Conservation (phyloP, 2,113 vertebrate species). For the Myotis lucifugus region DNA sequence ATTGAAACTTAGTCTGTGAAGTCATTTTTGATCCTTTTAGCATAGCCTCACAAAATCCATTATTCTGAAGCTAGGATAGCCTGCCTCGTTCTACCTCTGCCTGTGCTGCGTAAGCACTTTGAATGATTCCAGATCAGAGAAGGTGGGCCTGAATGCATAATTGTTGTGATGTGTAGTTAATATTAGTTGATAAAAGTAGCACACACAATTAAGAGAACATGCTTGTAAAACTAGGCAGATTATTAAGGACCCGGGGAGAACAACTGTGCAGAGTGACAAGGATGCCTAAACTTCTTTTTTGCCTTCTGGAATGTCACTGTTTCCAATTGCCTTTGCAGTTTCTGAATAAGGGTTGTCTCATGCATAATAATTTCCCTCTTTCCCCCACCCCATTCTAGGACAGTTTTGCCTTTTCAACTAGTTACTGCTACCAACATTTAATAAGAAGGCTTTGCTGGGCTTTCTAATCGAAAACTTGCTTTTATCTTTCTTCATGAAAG, state of each 20-base stretch:
- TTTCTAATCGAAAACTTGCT: conserved; percentile 92
- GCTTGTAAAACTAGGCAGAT: conserved; percentile 77
- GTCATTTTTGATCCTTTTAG: conserved; percentile 80
- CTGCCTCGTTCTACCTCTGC: conserved; percentile 60
- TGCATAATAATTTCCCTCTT: conserved; percentile 86
- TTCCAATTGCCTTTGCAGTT: conserved; percentile 80
- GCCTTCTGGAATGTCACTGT: conserved; percentile 75
- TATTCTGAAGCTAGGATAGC: conserved; percentile 71
- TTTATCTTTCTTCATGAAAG: conserved; percentile 93
- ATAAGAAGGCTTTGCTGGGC: conserved; percentile 89
- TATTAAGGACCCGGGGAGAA: conserved; percentile 70
- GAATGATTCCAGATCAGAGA: conserved; percentile 82
- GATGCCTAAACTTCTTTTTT: conserved; percentile 82
- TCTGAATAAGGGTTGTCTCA: conserved; percentile 78
- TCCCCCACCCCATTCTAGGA: conserved; percentile 70
- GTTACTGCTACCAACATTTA: conserved; percentile 91
- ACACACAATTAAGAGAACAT: conserved; percentile 82
- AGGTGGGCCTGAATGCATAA: conserved; percentile 78
- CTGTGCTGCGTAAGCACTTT: conserved; percentile 65
- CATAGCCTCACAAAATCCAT: conserved; percentile 79
- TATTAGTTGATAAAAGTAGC: conserved; percentile 78
- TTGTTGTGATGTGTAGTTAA: conserved; percentile 71
- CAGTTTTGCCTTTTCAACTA: conserved; percentile 88
- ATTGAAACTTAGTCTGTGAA: conserved; percentile 78
- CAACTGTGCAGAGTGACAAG: conserved; percentile 72